phyloP scores from a whole-genome alignment of 2,888 invertebrate genomes.

The Erebia palarica region DNA sequence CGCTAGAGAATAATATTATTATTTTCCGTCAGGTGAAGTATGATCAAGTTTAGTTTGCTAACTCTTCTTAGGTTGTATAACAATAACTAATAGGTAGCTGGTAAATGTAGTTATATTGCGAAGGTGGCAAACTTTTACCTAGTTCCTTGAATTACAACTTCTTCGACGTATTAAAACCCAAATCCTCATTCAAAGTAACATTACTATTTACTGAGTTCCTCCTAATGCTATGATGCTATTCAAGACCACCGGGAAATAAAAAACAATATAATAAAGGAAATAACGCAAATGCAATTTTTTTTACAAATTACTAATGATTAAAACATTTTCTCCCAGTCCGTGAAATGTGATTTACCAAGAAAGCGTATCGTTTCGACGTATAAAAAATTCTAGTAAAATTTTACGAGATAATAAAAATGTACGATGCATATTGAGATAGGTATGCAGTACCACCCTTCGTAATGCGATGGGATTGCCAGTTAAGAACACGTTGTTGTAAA shows the following conservation, averaged over 20 bases:
- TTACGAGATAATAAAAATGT: constrained; percentile 16
- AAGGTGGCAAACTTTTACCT: too few relatives aligned
- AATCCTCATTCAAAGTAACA: too few relatives aligned
- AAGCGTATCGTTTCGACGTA: neutral
- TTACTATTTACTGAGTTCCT: too few relatives aligned
- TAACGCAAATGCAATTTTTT: too few relatives aligned
- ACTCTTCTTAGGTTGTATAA: neutral
- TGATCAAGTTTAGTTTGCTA: neutral
- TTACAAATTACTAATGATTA: neutral
- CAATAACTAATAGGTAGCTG: neutral
- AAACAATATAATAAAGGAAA: too few relatives aligned
- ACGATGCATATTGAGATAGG: constrained; percentile 14
- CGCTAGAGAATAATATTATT: neutral
- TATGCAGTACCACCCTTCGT: constrained; percentile 3
- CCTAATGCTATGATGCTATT: neutral
- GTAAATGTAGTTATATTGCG: too few relatives aligned
- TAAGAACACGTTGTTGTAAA: constrained; percentile 1
- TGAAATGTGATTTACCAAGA: neutral
- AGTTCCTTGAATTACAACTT: too few relatives aligned
- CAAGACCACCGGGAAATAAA: neutral
- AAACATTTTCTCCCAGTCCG: neutral
- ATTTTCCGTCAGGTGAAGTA: neutral
- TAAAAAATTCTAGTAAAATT: constrained; percentile 5
- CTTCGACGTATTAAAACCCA: too few relatives aligned
- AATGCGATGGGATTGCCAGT: constrained; percentile 14